Evolutionary conservation across 2,113 vertebrate genomes (phyloP), one percentile per base, ranked within the genome.

Genomic region (Nothobranchius furzeri): DNA sequence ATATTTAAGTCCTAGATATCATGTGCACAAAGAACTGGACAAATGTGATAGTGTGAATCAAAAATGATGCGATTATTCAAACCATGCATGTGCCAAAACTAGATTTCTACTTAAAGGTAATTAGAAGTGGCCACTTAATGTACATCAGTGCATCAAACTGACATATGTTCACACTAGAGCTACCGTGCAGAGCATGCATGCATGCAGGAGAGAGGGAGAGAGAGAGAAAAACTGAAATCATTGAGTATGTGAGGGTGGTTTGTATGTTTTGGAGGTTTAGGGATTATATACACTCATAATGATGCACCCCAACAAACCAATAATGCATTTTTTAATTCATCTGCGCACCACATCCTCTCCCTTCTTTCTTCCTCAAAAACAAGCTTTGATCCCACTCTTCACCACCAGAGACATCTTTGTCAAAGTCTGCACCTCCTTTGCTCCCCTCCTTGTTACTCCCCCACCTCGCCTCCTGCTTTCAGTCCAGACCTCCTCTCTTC

Each of bases 271-370:
- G 62, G 50, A 62, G 82, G 76, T 76, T 66, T 79, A 52, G n/a
- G 84, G 86, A 87, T 89, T 88, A 85, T 72, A 83, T 69, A 17
- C 76, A 82, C 52, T 83, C 60, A 17, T 55, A 79, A 88, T 68
- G 30, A 30, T 30, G 30, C 30, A 40, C 37, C 37, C 37, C 76
- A 63, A 81, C 76, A 86, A 82, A 85, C 73, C 79, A 74, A 81
- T 49, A 71, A 46, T 13, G 0, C 75, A 65, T 61, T 47, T 70
- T 64, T 63, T 73, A 50, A 30, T 80, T 77, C 74, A 70, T 73
- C 76, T 70, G 50, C 46, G 52, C 73, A 63, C 70, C 70, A 69
- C 75, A 68, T 63, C 65, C 61, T 45, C 65, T 63, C 65, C 43
- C 66, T 69, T 68, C 51, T 81, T 81, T 78, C 69, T 72, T 71